phyloP scores from a whole-genome alignment of 1,140 invertebrate species.

The Panagrolaimus sp. region DNA sequence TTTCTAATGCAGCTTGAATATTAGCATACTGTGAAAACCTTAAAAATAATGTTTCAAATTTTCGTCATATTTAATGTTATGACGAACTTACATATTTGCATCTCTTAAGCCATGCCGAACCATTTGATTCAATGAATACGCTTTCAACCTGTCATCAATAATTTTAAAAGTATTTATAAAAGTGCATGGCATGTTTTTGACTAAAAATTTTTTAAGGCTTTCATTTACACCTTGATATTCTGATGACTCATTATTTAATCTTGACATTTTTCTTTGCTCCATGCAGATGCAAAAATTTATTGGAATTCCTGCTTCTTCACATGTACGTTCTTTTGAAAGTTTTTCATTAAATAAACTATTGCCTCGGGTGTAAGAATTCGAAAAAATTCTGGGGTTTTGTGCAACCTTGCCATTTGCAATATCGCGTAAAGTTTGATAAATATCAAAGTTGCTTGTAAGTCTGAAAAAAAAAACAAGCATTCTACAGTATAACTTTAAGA shows the following conservation, averaged over 20 bases:
- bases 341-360: constrained; percentile 31
- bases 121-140: constrained; percentile 27
- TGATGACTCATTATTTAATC: background rate
- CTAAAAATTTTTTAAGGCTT: background rate
- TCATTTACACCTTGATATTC: background rate
- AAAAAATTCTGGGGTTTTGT: constrained; percentile 4
- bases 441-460: constrained; percentile 45
- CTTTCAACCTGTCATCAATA: constrained; percentile 14
- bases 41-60: constrained; percentile 5
- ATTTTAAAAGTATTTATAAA: constrained; percentile 14
- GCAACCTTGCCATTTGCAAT: constrained; percentile 19
- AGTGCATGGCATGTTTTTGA: background rate
- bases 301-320: constrained; percentile 37
- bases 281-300: constrained; percentile 45
- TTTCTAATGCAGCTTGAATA: constrained; percentile 21
- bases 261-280: constrained; percentile 13
- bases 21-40: background rate
- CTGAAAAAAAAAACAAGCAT: no score
- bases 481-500: no score
- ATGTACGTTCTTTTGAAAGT: constrained; percentile 33
- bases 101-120: constrained; percentile 24
- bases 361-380: constrained; percentile 16
- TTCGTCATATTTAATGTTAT: no score
- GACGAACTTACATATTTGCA: constrained; percentile 16
- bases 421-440: constrained; percentile 45